phyloP scores from a whole-genome alignment of 2,113 vertebrate species.

The Aepyceros melampus region DNA sequence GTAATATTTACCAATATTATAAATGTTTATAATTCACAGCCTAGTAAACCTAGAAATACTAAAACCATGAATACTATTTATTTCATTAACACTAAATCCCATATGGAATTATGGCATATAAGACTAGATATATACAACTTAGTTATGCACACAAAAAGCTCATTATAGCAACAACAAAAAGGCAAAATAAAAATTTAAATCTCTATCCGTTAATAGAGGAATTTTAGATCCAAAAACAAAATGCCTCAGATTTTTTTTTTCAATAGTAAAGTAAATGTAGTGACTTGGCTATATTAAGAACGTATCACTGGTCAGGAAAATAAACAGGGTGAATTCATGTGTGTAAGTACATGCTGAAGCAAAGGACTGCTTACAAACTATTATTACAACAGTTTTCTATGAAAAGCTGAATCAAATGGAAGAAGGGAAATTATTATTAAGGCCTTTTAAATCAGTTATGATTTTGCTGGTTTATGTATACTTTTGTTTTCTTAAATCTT shows the following conservation, averaged over 20 bases:
- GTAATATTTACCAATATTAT: neutral
- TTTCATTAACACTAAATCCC: neutral
- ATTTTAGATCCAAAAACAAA: neutral
- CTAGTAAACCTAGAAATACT: neutral
- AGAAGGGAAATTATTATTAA: neutral
- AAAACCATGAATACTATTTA: neutral
- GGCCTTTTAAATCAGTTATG: neutral
- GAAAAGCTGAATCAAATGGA: neutral
- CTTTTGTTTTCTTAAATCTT: neutral
- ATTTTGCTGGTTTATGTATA: neutral
- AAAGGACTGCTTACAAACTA: neutral
- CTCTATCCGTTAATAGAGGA: neutral
- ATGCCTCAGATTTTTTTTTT: neutral
- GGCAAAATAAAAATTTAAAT: neutral
- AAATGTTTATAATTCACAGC: neutral
- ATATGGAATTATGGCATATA: neutral
- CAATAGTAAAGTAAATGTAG: neutral
- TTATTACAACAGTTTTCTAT: neutral
- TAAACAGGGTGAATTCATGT: neutral
- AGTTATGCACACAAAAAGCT: neutral
- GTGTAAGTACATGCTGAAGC: neutral
- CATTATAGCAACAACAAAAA: neutral
- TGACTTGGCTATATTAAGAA: neutral
- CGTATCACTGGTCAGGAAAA: neutral
- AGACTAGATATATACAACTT: neutral